Evolutionary conservation across 2,888 invertebrate genomes (phyloP), one percentile per base, ranked within the genome.

Genomic region (Papilio demoleus): DNA sequence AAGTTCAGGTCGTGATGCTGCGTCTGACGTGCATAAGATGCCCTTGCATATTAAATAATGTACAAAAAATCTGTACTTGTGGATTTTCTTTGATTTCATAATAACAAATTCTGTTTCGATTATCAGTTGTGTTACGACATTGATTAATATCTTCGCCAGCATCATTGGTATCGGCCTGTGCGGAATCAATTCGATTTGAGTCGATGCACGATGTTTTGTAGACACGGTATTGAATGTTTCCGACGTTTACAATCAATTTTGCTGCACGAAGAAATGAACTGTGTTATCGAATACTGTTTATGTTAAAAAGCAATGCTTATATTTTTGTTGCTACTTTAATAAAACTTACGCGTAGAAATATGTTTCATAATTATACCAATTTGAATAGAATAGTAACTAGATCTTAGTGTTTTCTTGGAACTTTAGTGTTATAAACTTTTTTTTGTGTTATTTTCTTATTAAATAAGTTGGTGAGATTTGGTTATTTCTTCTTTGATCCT

Each of bases 201-300:
- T 36, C 34, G 34, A 45, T 42, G 19, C 34, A 40, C 22, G 50
- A 60, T 60, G 60, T 50, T 60, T 50, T 60, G 47, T 66, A 60
- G 47, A 60, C 50, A 27, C 24, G 47, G 60, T 47, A 38, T 40
- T 36, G 34, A 59, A 34, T 59, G 50, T 60, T 34, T 47, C 53
- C 17, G 53, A 45, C 60, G 50, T 59, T 60, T 40, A 60, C 60
- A 60, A 67, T 60, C 47, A 50, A 61, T 60, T 59, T 50, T 47
- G 27, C 38, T 50, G 60, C 60, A 60, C 24, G 50, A 27, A 27
- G 17, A 31, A 31, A 56, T 31, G 31, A 31, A 53, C 53, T 17
- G 31, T n/a, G 27, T 53, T 53, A 53, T 53, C 31, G 53, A 53
- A 53, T 27, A 9, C 31, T 27, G n/a, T 31, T 53, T 53, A 6